Base-by-base conservation (phyloP, 1,140 invertebrate species). In the Matsumurasca onukii region DNA sequence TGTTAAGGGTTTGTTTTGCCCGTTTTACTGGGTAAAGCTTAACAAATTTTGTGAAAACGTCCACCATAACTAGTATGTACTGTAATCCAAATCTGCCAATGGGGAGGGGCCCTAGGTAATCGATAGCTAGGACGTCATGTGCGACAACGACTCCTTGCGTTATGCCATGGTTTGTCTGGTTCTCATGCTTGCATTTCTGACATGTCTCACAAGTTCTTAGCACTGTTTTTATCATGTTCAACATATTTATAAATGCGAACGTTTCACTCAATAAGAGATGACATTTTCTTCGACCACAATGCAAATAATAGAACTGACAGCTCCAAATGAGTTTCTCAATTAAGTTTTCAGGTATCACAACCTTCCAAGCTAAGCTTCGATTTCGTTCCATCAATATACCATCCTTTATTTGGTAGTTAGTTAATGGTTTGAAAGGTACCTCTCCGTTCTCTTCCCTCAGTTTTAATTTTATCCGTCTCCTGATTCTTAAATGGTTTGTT, bases 31-130 rank as follows among this genome's bases (percentile, higher is more conserved):
- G 39, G n/a, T 27, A 67, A 3, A 22, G 15, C 64, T 63, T 67
- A 15, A 64, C 20, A 61, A 67, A 63, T 67, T 64, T 61, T 20
- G 24, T 67, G 52, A 63, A 63, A 65, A 67, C 17, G 5, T 67
- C n/a, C 15, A 64, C 22, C 9, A 63, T 30, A 66, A 12, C 24
- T 22, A 55, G 51, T 12, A 55, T 24, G 22, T 55, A 55, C 9
- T 55, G 12, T 22, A 24, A 9, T 9, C 22, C 24, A 9, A 9
- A 13, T n/a, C 12, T 22, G 22, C 51, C 24, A 9, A 22, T 22
- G n/a, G 39, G 39, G n/a, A 45, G 39, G 39, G 39, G 39, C n/a
- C n/a, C n/a, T n/a, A n/a, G n/a, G n/a, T n/a, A n/a, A n/a, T n/a
- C n/a, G n/a, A n/a, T n/a, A n/a, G 51, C 51, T 13, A 55, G 9